A percentile compares a stretch with the other conserved stretches of the same genome.
These are phyloP conservation scores for Tenthredo amoena DNA, from an alignment of 2,888 invertebrate genomes.

Conservation along the genomic window DNA sequence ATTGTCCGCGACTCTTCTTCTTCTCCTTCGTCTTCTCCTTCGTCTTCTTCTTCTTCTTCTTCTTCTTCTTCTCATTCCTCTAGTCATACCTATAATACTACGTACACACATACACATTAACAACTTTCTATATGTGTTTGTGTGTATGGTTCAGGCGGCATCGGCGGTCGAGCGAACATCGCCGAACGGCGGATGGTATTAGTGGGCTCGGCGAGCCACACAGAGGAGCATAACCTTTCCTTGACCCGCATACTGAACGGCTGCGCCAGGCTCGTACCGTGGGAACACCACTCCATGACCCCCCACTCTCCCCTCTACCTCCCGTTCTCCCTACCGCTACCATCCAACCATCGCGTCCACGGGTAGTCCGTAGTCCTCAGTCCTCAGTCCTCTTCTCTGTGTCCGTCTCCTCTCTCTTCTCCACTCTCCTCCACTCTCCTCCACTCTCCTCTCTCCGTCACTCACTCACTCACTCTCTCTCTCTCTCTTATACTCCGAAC, in stretches of 20 bases:
- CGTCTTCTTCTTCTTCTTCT: slow-evolving; percentile 50
- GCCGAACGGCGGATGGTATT: slow-evolving; percentile 59
- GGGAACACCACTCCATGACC: slow-evolving; percentile 78
- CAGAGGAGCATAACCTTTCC: slow-evolving; percentile 81
- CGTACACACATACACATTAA: background rate
- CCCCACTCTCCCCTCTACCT: slow-evolving; percentile 73
- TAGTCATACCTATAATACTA: slow-evolving; percentile 16
- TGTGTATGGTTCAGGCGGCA: slow-evolving; percentile 22
- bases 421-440: slow-evolving; percentile 62
- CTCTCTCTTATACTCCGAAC: slow-evolving; percentile 57
- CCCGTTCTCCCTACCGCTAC: slow-evolving; percentile 78
- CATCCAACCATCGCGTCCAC: slow-evolving; percentile 53
- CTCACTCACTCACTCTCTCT: slow-evolving; percentile 43
- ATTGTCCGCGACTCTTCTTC: slow-evolving; percentile 54
- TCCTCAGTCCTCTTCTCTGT: slow-evolving; percentile 63
- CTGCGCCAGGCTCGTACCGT: slow-evolving; percentile 83
- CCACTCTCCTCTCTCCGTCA: slow-evolving; percentile 53
- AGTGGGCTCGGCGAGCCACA: slow-evolving; percentile 66
- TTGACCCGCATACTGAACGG: slow-evolving; percentile 84
- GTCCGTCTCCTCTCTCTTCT: slow-evolving; percentile 55
- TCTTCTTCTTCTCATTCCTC: slow-evolving; percentile 20
- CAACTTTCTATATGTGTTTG: background rate
- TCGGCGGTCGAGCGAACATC: slow-evolving; percentile 48
- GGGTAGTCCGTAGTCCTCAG: slow-evolving; percentile 72
- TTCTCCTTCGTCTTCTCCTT: slow-evolving; percentile 49